Percentiles rank a stretch among this genome's conserved stretches.
These are phyloP conservation scores for Chunga burmeisteri DNA, from an alignment of 2,113 vertebrate genomes.

Conservation along the genomic window DNA sequence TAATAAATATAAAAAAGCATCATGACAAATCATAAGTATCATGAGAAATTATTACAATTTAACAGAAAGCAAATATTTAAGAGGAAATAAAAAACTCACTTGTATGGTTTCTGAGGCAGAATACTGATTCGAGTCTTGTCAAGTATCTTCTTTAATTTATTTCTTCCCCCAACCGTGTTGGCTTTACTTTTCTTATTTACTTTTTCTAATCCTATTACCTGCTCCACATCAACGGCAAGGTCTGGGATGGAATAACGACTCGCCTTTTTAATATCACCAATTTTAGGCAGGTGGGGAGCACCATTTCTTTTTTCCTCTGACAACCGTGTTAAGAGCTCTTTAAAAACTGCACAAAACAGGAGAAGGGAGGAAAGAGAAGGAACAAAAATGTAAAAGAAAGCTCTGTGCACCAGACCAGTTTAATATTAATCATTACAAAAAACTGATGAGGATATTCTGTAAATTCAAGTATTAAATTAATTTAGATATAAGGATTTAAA, in stretches of 20 bases:
- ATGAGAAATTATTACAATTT: background rate
- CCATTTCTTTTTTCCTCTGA: conserved; percentile 94
- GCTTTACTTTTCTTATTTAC: conserved; percentile 94
- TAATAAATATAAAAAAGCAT: background rate
- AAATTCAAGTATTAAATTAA: background rate
- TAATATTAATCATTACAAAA: background rate
- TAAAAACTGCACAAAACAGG: conserved; percentile 83
- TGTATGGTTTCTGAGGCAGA: conserved; percentile 97
- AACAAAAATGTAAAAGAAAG: background rate
- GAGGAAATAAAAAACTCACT: conserved; percentile 77
- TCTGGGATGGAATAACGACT: conserved; percentile 97
- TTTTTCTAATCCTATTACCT: conserved; percentile 96
- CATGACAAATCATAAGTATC: background rate
- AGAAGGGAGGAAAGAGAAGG: background rate
- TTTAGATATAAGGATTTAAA: background rate
- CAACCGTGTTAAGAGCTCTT: conserved; percentile 90
- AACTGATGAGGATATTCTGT: background rate
- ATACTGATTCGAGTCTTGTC: conserved; percentile 99
- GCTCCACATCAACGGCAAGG: conserved; percentile 95
- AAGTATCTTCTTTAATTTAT: conserved; percentile 98
- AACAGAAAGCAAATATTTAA: background rate
- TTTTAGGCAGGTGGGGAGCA: conserved; percentile 95
- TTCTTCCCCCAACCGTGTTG: conserved; percentile 93
- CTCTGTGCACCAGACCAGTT: background rate
- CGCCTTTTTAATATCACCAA: conserved; percentile 96